Percentiles rank a stretch among this genome's conserved stretches.
phyloP scores from a whole-genome alignment of 2,888 invertebrate genomes.

The Drosophila paracracens region DNA sequence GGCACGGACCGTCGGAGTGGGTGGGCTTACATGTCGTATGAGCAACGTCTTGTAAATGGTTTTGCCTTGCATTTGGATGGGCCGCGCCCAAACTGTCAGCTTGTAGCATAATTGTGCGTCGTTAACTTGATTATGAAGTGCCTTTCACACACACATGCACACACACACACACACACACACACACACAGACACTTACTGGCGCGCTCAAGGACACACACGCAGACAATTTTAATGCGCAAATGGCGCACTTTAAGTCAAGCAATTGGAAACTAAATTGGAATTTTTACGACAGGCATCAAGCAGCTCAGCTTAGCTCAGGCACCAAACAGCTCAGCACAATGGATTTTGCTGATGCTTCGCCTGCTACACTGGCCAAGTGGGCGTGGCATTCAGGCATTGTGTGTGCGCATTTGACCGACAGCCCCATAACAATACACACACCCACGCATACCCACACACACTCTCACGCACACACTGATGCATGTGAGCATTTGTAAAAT shows the following conservation, averaged over 20 bases:
- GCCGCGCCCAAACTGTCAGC: conserved; percentile 64
- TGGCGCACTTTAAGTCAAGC: conserved; percentile 80
- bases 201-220: conserved; percentile 21
- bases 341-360: conserved; percentile 20
- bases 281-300: conserved; percentile 78
- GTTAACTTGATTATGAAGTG: conserved; percentile 80
- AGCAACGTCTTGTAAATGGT: conserved; percentile 74
- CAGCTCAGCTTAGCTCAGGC: conserved; percentile 24
- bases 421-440: conserved; percentile 33
- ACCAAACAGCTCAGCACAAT: conserved; percentile 48
- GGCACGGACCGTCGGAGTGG: not conserved
- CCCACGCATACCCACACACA: conserved; percentile 8
- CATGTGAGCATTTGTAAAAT: conserved; percentile 72
- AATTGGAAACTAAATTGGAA: conserved; percentile 80
- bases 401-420: conserved; percentile 76
- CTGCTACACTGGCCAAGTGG: conserved; percentile 28
- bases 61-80: conserved; percentile 68
- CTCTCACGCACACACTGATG: conserved; percentile 32
- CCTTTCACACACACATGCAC: conserved; percentile 33
- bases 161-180: conserved; percentile 30
- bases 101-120: conserved; percentile 79
- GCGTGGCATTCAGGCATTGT: conserved; percentile 56
- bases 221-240: conserved; percentile 66
- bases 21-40: conserved; percentile 57
- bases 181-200: conserved; percentile 3